These are phyloP conservation scores for Poecilia velifera DNA, from an alignment of 2,797 vertebrate species.

Conservation along the genomic window DNA sequence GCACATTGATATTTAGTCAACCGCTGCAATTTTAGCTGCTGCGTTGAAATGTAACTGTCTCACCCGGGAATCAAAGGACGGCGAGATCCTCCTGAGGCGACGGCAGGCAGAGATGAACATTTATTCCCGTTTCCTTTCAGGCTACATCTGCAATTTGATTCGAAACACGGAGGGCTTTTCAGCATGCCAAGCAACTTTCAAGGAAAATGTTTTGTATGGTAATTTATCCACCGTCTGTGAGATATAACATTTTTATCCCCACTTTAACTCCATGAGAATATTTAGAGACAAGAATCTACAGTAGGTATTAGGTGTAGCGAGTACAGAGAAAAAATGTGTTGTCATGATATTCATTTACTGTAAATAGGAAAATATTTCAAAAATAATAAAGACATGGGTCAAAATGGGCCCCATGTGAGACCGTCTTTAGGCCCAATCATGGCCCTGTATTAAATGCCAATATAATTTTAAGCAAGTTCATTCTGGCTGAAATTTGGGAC, in stretches of 20 bases:
- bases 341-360: conserved; percentile 22
- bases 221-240: conserved; percentile 62
- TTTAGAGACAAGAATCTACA: conserved; percentile 46
- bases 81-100: conserved; percentile 74
- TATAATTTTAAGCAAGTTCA: neutral
- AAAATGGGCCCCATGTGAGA: neutral
- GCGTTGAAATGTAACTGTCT: conserved; percentile 74
- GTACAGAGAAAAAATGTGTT: conserved; percentile 26
- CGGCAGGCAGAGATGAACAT: conserved; percentile 69
- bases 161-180: conserved; percentile 74
- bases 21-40: conserved; percentile 81
- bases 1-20: conserved; percentile 85
- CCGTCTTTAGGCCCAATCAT: neutral
- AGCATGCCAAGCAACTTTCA: conserved; percentile 72
- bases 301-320: conserved; percentile 43
- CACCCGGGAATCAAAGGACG: conserved; percentile 82
- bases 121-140: conserved; percentile 77
- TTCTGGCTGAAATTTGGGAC: neutral
- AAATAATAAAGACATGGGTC: neutral
- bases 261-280: conserved; percentile 56
- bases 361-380: neutral
- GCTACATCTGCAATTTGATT: conserved; percentile 80
- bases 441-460: neutral
- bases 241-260: conserved; percentile 61
- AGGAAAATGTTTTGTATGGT: conserved; percentile 67